Base-by-base conservation (phyloP, 2,797 vertebrate species). In the Potorous gilbertii region DNA sequence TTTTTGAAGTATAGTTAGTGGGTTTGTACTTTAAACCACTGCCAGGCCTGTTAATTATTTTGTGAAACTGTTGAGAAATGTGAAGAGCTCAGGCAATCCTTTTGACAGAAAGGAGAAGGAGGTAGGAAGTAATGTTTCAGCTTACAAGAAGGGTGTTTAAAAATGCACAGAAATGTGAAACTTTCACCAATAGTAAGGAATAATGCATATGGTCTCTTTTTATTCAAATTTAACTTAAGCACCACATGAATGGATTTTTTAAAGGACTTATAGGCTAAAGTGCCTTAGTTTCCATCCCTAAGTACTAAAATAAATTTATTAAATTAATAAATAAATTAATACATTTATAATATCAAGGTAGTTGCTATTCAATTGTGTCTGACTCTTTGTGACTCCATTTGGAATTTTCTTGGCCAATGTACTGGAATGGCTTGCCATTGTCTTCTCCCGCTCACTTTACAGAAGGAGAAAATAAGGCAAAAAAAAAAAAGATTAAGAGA, bases 31-130 rank as follows among this genome's bases (percentile, higher is more conserved):
- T 91, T 74, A 28, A 1, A 28, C 95, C 92, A 93, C 54, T 55
- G 94, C 94, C 94, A 91, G n/a, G 56, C 89, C 94, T 18, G 55
- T 97, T 96, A 94, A 91, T 96, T 96, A 95, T 94, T 95, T 95
- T 91, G 55, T 16, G 94, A 59, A 96, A 66, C 92, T 12, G 87
- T 96, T 97, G 92, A 94, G 90, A 95, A 94, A 94, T 92, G 54
- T 87, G 94, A 95, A 95, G 92, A 97, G 94, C 95, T 91, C 92
- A 94, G 95, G 94, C 12, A 87, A 27, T 24, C 87, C 96, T 97
- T 56, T 90, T 94, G 95, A 89, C 29, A 95, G 92, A 93, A 92
- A 92, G 93, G 46, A 90, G 31, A 16, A 56, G 54, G 40, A 59
- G 31, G 10, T 96, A 94, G 46, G 52, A 94, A 3, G 2, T 24